Base-by-base conservation (phyloP, 2,113 vertebrate genomes). In the Fulica atra region DNA sequence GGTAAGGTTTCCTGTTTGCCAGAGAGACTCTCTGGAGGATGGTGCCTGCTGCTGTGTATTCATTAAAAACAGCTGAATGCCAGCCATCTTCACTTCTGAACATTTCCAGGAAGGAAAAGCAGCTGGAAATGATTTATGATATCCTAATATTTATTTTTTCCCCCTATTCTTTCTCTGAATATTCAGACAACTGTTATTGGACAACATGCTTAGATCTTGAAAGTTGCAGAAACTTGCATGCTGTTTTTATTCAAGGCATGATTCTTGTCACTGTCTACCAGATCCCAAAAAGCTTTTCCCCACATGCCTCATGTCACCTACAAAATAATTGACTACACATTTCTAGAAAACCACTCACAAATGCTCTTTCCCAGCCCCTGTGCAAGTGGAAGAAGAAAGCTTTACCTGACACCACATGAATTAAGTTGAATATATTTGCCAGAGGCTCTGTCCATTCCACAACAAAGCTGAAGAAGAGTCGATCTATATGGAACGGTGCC, bases 381-480 rank as follows among this genome's bases (percentile, higher is more conserved):
- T 56, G 46, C 20, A 61, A 86, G 50, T 11, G 36, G 24, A 66
- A 78, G 40, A 87, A 79, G 61, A 81, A 71, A 88, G 8, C 2
- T 65, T 97, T 98, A 98, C 98, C 98, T 97, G 98, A 98, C 4
- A 98, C 89, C 72, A 98, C 98, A 2, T 98, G 98, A 93, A 98
- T 96, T 81, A 98, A 86, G 83, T 98, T 98, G 95, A 98, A 98
- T 18, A 81, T 92, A 7, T 97, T 95, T 83, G 98, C 98, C 63
- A 98, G 86, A 53, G 98, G 92, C 77, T 98, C 98, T 9, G 97
- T 98, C 98, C 98, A 98, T 44, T 98, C 96, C 46, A 97, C 94
- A 78, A 98, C 96, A 60, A 98, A 98, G 88, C 98, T 98, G 96
- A 98, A 98, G 97, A 98, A 98, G 26, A 98, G 98, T 35, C 98